Evolutionary conservation across 1,140 invertebrate genomes (phyloP), one percentile per base, ranked within the genome.

Genomic region (Asobara japonica): DNA sequence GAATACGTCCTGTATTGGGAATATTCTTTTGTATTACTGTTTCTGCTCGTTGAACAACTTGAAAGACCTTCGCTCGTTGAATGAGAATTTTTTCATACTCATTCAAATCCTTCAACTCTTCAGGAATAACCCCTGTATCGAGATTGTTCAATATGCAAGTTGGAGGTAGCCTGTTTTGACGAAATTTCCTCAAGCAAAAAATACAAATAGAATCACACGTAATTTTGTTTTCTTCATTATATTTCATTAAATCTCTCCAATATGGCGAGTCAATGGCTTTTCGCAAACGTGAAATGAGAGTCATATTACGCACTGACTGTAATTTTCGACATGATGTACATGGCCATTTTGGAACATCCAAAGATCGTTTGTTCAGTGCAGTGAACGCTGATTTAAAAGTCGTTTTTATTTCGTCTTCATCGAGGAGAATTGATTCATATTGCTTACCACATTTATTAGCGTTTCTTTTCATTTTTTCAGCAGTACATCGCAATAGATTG

Each of bases 101-200:
- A 65, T 75, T 77, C n/a, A 77, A 48, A 27, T 38, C 29, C 16
- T n/a, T 10, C 31, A 75, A 33, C 25, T 41, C 71, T 27, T 51
- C 31, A 5, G 56, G 56, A 61, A 61, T 10, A 8, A 27, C 56
- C 2, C 56, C 56, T 11, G 18, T 20, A 61, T 16, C 11, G 22
- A 77, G 62, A 25, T 69, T 61, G 65, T 77, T 75, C 51, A 76
- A 71, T 31, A 72, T 73, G 31, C 68, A 74, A 33, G 60, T 70
- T 51, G 66, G 30, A 29, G 72, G 66, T n/a, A 74, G 27, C 38
- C 10, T 27, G 36, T 71, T 61, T 41, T 41, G 20, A 16, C 72
- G 31, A 51, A 76, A 60, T 60, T 72, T 69, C 20, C 56, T 25
- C 16, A 74, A 51, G 29, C 74, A 76, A 36, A 27, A 65, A 38